phyloP scores from a whole-genome alignment of 2,797 vertebrate genomes.

The Bovichtus diacanthus region DNA sequence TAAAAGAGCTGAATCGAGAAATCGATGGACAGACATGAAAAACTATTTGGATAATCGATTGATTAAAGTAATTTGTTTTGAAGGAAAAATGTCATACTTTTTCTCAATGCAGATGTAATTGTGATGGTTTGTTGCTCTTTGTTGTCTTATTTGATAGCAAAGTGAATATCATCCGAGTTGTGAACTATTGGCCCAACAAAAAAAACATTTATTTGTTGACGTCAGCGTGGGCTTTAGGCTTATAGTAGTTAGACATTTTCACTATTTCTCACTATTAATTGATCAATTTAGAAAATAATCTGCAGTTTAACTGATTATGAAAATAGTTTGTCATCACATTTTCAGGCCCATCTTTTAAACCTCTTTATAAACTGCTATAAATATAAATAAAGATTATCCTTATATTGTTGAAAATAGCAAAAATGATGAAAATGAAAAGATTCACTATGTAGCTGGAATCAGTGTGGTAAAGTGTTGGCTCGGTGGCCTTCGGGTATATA shows the following conservation, averaged over 20 bases:
- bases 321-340: not conserved
- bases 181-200: not conserved
- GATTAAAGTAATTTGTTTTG: not conserved
- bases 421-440: not conserved
- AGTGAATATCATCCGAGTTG: not conserved
- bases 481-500: not conserved
- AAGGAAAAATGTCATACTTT: not conserved
- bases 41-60: not conserved
- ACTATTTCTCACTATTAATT: not conserved
- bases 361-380: not conserved
- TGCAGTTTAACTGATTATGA: too few species aligned
- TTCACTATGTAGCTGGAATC: not conserved
- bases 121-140: not conserved
- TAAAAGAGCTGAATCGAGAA: not conserved
- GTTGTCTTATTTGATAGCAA: not conserved
- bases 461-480: not conserved
- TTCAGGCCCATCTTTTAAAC: not conserved
- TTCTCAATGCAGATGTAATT: not conserved
- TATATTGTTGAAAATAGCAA: not conserved
- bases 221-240: too few species aligned
- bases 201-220: too few species aligned
- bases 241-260: not conserved
- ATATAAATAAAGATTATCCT: not conserved
- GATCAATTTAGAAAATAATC: not conserved
- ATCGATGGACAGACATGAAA: not conserved